Conservation (phyloP, 2,888 invertebrate genomes). For the Himalopsyche tibetana region DNA sequence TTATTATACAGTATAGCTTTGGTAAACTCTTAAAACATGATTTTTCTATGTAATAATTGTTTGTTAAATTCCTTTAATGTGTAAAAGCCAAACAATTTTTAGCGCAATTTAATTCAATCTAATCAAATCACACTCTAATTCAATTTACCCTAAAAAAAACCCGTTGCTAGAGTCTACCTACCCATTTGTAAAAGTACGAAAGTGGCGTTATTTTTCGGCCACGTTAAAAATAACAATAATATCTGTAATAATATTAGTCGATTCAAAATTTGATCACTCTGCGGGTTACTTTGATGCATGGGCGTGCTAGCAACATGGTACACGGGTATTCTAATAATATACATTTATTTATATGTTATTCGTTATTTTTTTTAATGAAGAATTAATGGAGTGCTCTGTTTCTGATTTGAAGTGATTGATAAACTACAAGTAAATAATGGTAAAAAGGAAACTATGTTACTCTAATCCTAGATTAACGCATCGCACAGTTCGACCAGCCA, state of each 20-base stretch:
- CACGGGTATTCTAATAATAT: neutral
- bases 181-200: neutral
- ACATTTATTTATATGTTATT: too few relatives aligned
- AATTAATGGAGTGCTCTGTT: too few relatives aligned
- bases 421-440: too few relatives aligned
- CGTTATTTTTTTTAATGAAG: too few relatives aligned
- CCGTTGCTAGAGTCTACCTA: neutral
- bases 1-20: too few relatives aligned
- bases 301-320: neutral
- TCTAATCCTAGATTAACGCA: too few relatives aligned
- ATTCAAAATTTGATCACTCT: constrained; percentile 52
- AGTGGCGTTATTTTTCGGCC: constrained; percentile 15
- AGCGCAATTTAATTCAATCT: neutral
- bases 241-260: constrained; percentile 31
- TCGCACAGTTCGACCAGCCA: too few relatives aligned
- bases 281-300: neutral
- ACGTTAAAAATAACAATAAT: constrained; percentile 26
- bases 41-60: too few relatives aligned
- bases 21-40: too few relatives aligned
- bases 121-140: constrained; percentile 1
- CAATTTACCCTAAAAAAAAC: neutral
- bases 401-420: too few relatives aligned
- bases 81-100: neutral
- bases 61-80: neutral
- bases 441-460: too few relatives aligned